Evolutionary conservation across 2,113 vertebrate genomes (phyloP), one percentile per base, ranked within the genome.

Genomic region (Catharus fuscescens): DNA sequence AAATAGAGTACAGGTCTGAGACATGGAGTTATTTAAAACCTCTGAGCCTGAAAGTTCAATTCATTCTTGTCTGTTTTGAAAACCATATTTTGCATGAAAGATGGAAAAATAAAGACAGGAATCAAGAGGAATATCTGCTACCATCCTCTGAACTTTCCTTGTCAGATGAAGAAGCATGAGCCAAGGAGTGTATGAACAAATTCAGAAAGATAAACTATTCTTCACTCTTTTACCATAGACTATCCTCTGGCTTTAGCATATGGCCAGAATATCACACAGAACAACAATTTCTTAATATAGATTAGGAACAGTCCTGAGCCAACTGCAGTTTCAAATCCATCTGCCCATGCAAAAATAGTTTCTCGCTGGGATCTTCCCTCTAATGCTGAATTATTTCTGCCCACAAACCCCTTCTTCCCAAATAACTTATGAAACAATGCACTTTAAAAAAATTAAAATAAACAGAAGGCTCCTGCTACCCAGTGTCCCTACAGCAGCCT

Each of bases 181-280:
- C 67, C 79, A 72, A 12, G 32, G 24, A 72, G 8, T 65, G 14
- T 61, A 73, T 9, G 56, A 93, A 69, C 40, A 90, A 88, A 83
- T 86, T 88, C 64, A 71, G 56, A 64, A 78, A n/a, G 56, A 88
- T 60, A 90, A 83, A 74, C 94, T 86, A 71, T 90, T 88, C 88
- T 93, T 90, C 72, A 52, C 14, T 94, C 45, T 90, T 93, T 88
- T 67, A 74, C 86, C 94, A 74, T 48, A 88, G 76, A 91, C 76
- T 93, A 84, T 97, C 91, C 96, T 92, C 92, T 97, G 95, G 90
- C 90, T 94, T 95, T 93, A 97, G 94, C 96, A 97, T 97, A 97
- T 95, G 96, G 94, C 80, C 96, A 96, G 88, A 83, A 95, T 96
- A 97, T 88, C 90, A 80, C 79, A 90, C 52, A 96, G 94, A 96